A percentile compares a stretch with the other conserved stretches of the same genome.
Conservation (phyloP, 2,888 invertebrate species). For the Idaea biselata region DNA sequence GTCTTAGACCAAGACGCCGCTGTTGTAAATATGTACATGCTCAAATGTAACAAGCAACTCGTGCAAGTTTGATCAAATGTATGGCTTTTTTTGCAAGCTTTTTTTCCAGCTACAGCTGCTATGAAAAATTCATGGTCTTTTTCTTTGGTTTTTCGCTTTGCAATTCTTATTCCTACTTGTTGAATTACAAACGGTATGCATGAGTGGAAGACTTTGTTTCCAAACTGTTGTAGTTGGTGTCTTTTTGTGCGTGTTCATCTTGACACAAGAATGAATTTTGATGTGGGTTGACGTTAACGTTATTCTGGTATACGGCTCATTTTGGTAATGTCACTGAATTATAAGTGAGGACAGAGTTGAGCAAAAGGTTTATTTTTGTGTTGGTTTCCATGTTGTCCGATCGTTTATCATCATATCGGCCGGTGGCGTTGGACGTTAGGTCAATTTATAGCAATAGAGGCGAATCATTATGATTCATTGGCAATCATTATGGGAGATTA, state of each 20-base stretch:
- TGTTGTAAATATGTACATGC: constrained; percentile 9
- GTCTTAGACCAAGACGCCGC: neutral
- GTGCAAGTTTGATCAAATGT: neutral
- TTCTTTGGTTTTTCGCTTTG: constrained; percentile 19
- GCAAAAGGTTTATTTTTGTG: constrained; percentile 33
- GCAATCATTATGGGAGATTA: constrained; percentile 52
- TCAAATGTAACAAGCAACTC: constrained; percentile 5
- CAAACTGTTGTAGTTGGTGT: constrained; percentile 40
- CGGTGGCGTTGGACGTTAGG: constrained; percentile 44
- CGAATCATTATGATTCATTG: constrained; percentile 54
- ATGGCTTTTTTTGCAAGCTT: neutral
- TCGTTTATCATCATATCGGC: constrained; percentile 35
- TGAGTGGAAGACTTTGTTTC: constrained; percentile 42
- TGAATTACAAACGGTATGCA: constrained; percentile 51
- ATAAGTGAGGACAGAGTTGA: constrained; percentile 46
- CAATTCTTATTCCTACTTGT: constrained; percentile 34
- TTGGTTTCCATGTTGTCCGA: constrained; percentile 16
- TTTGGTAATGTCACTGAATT: constrained; percentile 51
- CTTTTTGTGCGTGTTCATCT: constrained; percentile 41
- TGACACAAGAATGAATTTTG: constrained; percentile 50
- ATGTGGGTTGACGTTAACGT: constrained; percentile 60
- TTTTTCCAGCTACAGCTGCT: neutral
- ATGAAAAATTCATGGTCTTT: constrained; percentile 28
- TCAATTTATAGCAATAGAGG: constrained; percentile 58
- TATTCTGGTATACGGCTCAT: constrained; percentile 45